phyloP scores from a whole-genome alignment of 2,797 vertebrate genomes.

The Malacoraja senta region DNA sequence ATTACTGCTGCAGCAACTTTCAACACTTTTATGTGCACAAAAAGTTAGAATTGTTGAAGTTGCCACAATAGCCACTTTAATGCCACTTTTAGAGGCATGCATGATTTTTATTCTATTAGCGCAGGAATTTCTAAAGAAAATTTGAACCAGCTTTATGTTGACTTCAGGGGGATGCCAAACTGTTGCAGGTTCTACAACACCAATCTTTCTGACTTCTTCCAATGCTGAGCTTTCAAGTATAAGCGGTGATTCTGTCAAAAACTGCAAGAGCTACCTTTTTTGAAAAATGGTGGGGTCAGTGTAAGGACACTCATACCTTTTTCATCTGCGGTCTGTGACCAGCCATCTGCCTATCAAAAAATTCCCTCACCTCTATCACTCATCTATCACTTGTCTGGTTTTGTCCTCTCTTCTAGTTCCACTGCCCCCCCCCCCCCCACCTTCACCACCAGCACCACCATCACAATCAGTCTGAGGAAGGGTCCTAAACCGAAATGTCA shows the following conservation, averaged over 20 bases:
- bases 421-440: too few species aligned
- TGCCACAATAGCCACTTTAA: background rate
- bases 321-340: too few species aligned
- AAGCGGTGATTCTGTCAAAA: background rate
- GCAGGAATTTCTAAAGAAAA: background rate
- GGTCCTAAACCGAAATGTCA: too few species aligned
- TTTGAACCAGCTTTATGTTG: background rate
- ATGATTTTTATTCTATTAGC: constrained; percentile 20
- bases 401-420: too few species aligned
- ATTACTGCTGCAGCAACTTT: background rate
- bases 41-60: background rate
- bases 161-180: background rate
- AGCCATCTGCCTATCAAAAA: too few species aligned
- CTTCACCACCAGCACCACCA: too few species aligned
- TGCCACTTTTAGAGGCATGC: background rate
- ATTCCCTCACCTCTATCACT: too few species aligned
- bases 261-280: background rate
- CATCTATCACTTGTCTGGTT: too few species aligned
- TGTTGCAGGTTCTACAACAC: background rate
- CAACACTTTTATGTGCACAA: background rate
- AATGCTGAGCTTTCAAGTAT: background rate
- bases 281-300: background rate
- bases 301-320: background rate
- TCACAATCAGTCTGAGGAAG: too few species aligned
- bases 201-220: background rate